phyloP scores from a whole-genome alignment of 2,113 vertebrate genomes.

The Malaclemys terrapin region DNA sequence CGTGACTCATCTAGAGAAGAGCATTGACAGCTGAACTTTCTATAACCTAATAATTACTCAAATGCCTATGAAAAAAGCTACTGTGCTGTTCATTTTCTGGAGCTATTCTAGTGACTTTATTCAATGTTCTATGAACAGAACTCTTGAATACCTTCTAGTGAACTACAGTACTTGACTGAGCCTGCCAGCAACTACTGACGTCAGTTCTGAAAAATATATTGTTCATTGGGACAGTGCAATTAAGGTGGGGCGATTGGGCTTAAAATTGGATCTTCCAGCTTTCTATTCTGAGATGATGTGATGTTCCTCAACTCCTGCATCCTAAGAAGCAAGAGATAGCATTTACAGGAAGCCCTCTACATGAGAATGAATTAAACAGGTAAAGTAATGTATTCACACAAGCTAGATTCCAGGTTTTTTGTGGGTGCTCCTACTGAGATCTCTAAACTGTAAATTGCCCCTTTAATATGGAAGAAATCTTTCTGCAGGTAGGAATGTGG shows the following conservation, averaged over 20 bases:
- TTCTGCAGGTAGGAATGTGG: neutral
- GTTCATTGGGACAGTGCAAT: neutral
- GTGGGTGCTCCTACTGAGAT: neutral
- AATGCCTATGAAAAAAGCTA: slow-evolving; percentile 15
- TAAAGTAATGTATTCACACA: neutral
- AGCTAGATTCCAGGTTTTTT: neutral
- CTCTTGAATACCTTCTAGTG: neutral
- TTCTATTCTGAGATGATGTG: neutral
- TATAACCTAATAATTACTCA: slow-evolving; percentile 37
- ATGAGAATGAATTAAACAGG: neutral
- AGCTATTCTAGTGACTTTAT: slow-evolving; percentile 24
- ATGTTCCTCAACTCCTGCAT: neutral
- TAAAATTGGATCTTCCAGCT: neutral
- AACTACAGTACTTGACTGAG: neutral
- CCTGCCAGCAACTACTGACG: neutral
- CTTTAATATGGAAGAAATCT: neutral
- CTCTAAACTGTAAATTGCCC: neutral
- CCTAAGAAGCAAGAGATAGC: neutral
- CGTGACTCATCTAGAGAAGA: slow-evolving; percentile 18
- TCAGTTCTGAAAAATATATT: neutral
- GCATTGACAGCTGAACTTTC: slow-evolving; percentile 54
- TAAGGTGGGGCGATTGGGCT: neutral
- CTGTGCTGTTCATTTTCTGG: neutral
- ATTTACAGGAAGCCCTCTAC: neutral
- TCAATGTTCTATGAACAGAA: neutral